phyloP scores from a whole-genome alignment of 2,113 vertebrate species.

The Sphyrna mokarran region DNA sequence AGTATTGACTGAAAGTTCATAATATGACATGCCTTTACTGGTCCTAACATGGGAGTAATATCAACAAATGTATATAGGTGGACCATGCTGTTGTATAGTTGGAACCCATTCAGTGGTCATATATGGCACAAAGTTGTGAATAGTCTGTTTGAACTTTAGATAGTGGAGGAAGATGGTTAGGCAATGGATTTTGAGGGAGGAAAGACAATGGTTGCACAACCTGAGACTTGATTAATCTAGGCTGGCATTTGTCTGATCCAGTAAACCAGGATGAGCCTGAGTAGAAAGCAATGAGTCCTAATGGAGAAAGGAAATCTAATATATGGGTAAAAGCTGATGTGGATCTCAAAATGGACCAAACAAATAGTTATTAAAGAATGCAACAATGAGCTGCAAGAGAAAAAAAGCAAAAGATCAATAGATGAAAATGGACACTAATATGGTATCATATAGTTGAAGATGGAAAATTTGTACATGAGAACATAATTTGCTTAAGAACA shows the following conservation, averaged over 20 bases:
- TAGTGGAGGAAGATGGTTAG: too few species aligned
- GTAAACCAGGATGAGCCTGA: background rate
- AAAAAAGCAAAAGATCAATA: background rate
- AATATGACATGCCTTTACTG: too few species aligned
- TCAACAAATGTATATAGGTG: too few species aligned
- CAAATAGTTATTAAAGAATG: background rate
- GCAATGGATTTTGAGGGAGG: background rate
- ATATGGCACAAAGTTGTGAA: too few species aligned
- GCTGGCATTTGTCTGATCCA: background rate
- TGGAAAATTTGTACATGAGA: background rate
- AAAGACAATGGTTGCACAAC: background rate
- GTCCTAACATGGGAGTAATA: too few species aligned
- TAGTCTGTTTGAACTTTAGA: too few species aligned
- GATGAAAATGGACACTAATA: background rate
- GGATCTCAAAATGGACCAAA: background rate
- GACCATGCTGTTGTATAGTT: too few species aligned
- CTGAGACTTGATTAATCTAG: background rate
- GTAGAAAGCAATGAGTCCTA: background rate
- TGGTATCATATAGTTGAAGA: background rate
- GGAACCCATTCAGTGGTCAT: too few species aligned
- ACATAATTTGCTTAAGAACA: background rate
- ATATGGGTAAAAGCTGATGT: background rate
- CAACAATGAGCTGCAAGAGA: background rate
- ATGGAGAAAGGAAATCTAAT: background rate
- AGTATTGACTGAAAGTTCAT: too few species aligned